Conservation (phyloP, 2,797 vertebrate genomes). For the Cheirogaleus major region DNA sequence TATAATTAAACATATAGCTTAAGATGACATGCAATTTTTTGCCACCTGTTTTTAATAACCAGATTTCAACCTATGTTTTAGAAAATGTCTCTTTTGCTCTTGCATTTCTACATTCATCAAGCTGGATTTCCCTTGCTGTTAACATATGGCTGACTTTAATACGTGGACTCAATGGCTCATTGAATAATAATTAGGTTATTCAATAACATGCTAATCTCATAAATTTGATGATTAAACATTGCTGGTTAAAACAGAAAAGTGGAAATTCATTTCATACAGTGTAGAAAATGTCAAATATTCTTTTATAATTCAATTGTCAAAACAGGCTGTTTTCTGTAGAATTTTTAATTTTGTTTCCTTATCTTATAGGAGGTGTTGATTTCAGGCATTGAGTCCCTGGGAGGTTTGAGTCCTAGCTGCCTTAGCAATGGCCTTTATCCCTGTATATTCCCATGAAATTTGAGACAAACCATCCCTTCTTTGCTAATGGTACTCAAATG, state of each 20-base stretch:
- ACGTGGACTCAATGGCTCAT: neutral
- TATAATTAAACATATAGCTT: neutral
- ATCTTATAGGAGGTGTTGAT: slow-evolving; percentile 61
- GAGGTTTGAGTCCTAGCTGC: slow-evolving; percentile 48
- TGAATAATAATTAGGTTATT: neutral
- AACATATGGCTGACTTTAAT: neutral
- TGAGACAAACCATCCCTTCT: slow-evolving; percentile 28
- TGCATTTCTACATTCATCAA: neutral
- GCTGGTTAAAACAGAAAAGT: neutral
- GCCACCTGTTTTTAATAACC: neutral
- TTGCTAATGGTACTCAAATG: slow-evolving; percentile 68
- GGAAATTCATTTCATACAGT: neutral
- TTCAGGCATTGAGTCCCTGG: slow-evolving; percentile 29
- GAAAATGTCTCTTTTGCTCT: neutral
- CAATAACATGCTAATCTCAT: neutral
- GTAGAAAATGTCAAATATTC: neutral
- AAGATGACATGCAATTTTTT: neutral
- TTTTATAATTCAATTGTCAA: neutral
- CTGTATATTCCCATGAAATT: slow-evolving; percentile 46
- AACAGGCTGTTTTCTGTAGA: neutral
- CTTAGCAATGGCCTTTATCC: slow-evolving; percentile 72
- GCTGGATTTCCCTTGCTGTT: neutral
- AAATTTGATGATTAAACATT: neutral
- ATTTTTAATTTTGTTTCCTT: slow-evolving; percentile 34
- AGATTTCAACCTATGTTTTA: neutral